Conservation (phyloP, 1,140 invertebrate species). For the Brachionus plicatilis region DNA sequence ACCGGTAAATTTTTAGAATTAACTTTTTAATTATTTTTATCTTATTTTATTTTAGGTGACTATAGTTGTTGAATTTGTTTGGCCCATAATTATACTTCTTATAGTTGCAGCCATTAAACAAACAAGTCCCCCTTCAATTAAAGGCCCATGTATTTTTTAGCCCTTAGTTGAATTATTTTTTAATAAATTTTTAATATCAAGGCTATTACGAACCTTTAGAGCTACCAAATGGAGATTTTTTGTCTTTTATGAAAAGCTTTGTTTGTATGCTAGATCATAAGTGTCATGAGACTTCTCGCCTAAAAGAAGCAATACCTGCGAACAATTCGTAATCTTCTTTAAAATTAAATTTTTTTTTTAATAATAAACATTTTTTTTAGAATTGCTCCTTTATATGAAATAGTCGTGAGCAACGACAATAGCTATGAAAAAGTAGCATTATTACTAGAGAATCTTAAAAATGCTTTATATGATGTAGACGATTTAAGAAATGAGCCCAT, state of each 20-base stretch:
- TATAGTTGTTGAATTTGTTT: conserved; percentile 14
- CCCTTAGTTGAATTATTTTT: background rate
- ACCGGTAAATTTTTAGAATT: conserved; percentile 43
- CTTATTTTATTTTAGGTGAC: background rate
- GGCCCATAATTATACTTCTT: conserved; percentile 24
- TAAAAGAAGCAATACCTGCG: background rate
- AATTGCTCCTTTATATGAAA: conserved; percentile 28
- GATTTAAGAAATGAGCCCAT: conserved; percentile 33
- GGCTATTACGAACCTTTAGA: conserved; percentile 25
- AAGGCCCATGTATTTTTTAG: conserved; percentile 9
- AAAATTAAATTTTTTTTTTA: background rate
- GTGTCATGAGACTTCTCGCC: conserved; percentile 24
- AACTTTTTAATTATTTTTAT: background rate
- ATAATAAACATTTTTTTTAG: background rate
- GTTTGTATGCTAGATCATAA: conserved; percentile 39
- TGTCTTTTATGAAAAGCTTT: conserved; percentile 41
- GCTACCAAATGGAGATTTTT: conserved; percentile 33
- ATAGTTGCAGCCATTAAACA: conserved; percentile 30
- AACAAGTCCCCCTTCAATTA: background rate
- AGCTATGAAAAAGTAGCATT: conserved; percentile 4
- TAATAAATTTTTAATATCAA: background rate
- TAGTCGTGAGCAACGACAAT: conserved; percentile 34
- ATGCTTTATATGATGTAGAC: conserved; percentile 31
- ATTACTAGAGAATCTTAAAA: conserved; percentile 30
- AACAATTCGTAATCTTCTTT: conserved; percentile 5